Percentiles rank a stretch among this genome's conserved stretches.
Evolutionary conservation across 92 coral and sea anemone genomes (phyloP).

Genomic region (Heteractis magnifica): DNA sequence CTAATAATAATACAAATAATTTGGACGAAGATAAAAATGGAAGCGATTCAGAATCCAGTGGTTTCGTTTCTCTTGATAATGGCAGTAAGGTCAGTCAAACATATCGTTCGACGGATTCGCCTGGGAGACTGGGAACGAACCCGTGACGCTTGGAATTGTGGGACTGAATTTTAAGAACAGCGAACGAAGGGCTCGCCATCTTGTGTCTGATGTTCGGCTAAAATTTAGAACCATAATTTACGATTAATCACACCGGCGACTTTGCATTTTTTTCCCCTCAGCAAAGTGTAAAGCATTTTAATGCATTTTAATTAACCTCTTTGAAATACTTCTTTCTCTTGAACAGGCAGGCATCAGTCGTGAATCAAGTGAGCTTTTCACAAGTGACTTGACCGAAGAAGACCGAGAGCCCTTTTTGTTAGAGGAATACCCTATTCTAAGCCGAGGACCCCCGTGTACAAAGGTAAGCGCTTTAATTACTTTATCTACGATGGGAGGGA

Average conservation of each 20-base stretch:
- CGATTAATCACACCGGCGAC: too few relatives aligned
- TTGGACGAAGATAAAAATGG: neutral
- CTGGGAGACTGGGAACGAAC: too few relatives aligned
- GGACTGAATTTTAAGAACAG: too few relatives aligned
- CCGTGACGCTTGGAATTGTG: too few relatives aligned
- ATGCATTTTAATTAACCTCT: neutral
- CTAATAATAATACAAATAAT: neutral
- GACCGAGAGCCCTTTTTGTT: conserved; percentile 59
- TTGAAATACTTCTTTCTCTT: neutral
- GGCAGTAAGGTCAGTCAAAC: conserved; percentile 6
- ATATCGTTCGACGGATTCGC: too few relatives aligned
- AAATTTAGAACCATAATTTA: too few relatives aligned
- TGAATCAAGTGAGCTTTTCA: neutral
- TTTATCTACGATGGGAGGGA: too few relatives aligned
- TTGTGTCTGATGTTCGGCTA: too few relatives aligned
- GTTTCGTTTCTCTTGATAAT: conserved; percentile 7
- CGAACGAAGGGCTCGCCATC: too few relatives aligned
- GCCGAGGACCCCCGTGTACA: conserved; percentile 54
- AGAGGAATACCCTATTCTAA: conserved; percentile 63
- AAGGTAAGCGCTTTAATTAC: conserved; percentile 44
- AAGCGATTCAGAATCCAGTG: conserved; percentile 16
- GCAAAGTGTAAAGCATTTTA: too few relatives aligned
- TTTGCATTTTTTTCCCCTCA: too few relatives aligned
- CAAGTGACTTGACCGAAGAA: conserved; percentile 37
- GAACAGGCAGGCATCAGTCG: neutral